These are phyloP conservation scores for Panonychus citri DNA, from an alignment of 1,140 invertebrate genomes.

Conservation along the genomic window DNA sequence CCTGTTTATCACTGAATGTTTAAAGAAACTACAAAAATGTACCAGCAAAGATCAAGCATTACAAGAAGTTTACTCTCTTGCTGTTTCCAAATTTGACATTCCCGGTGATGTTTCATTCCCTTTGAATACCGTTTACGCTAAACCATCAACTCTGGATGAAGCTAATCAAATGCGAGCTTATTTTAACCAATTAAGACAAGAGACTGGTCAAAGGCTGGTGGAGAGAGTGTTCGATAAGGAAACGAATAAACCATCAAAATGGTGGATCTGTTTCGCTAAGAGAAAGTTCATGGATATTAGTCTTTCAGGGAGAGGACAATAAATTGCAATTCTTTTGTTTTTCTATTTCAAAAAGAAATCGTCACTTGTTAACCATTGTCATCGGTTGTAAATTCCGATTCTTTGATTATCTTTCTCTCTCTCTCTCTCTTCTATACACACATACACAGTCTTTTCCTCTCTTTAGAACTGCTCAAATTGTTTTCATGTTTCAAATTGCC, in stretches of 20 bases:
- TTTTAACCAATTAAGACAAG: slow-evolving; percentile 78
- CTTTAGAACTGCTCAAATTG: no score
- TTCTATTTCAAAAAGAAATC: background rate
- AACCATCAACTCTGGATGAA: slow-evolving; percentile 49
- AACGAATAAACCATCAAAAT: slow-evolving; percentile 75
- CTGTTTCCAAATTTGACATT: slow-evolving; percentile 83
- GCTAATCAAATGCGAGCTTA: slow-evolving; percentile 67
- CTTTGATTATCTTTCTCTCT: no score
- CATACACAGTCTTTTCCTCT: no score
- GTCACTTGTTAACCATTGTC: no score
- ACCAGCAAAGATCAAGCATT: slow-evolving; percentile 61
- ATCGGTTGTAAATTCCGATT: no score
- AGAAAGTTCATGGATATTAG: slow-evolving; percentile 99
- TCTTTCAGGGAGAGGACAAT: slow-evolving; percentile 36
- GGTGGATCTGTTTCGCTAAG: slow-evolving; percentile 98
- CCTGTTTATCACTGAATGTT: slow-evolving; percentile 92
- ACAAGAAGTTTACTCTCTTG: slow-evolving; percentile 88
- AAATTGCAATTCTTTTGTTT: no score
- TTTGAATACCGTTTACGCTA: slow-evolving; percentile 87
- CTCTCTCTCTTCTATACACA: no score
- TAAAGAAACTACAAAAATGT: slow-evolving; percentile 81
- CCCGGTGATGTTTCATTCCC: slow-evolving; percentile 89
- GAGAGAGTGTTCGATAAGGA: slow-evolving; percentile 73
- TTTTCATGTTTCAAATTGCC: no score
- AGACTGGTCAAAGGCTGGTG: slow-evolving; percentile 66